Conservation (phyloP, 1,140 invertebrate species). For the Bombyx mandarina region DNA sequence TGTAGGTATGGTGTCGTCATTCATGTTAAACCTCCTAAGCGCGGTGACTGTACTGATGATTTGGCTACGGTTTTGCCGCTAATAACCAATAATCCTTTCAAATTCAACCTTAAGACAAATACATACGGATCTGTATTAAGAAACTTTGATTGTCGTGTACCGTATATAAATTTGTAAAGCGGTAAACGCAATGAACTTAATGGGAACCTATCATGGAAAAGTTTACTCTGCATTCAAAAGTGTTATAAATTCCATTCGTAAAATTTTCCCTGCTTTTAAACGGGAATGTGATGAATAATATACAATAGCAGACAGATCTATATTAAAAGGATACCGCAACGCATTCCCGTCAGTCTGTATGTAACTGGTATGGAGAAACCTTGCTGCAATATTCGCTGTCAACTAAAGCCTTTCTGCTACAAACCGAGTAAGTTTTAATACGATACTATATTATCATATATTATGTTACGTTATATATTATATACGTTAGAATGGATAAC, state of each 20-base stretch:
- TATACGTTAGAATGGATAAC: no score
- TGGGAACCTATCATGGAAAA: slow-evolving; percentile 15
- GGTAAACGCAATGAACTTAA: slow-evolving; percentile 6
- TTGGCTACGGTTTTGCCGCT: slow-evolving; percentile 3
- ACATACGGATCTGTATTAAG: background rate
- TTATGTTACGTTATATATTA: no score
- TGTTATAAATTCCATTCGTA: slow-evolving; percentile 5
- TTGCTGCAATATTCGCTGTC: slow-evolving; percentile 5
- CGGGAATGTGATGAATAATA: slow-evolving; percentile 6
- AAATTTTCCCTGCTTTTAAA: slow-evolving; percentile 13
- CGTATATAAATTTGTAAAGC: no score
- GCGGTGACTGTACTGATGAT: slow-evolving; percentile 12
- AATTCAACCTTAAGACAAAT: background rate
- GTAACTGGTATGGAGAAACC: slow-evolving; percentile 5
- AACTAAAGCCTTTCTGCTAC: background rate
- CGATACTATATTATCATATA: no score
- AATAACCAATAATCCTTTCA: background rate
- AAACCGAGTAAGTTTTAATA: background rate
- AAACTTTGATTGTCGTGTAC: no score
- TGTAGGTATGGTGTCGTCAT: no score
- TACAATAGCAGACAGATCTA: background rate
- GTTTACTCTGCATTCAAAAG: no score
- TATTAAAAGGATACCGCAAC: slow-evolving; percentile 1
- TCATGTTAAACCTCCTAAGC: background rate
- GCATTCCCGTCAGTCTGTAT: background rate